Percentiles rank a stretch among this genome's conserved stretches.
phyloP scores from a whole-genome alignment of 1,140 invertebrate genomes.

The Caerostris darwini region DNA sequence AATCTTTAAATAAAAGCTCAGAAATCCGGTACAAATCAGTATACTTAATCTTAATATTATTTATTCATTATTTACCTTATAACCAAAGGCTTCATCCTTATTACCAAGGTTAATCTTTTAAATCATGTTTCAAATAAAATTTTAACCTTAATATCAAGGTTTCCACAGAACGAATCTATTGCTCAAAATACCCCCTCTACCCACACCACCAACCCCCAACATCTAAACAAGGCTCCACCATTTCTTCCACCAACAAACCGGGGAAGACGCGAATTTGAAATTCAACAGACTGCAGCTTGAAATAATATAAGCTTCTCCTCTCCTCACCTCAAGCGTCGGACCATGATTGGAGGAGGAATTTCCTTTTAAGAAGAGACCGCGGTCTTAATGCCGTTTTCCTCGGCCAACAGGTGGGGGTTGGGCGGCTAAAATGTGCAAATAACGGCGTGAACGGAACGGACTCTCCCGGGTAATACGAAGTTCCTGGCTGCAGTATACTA shows the following conservation, averaged over 20 bases:
- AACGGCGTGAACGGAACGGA: slow-evolving; percentile 14
- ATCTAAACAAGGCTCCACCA: neutral
- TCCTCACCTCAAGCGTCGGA: slow-evolving; percentile 46
- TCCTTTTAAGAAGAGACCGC: slow-evolving; percentile 48
- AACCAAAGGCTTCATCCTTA: neutral
- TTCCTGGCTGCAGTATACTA: slow-evolving; percentile 68
- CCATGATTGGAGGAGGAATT: slow-evolving; percentile 54
- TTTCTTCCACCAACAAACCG: neutral
- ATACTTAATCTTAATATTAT: neutral
- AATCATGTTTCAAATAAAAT: neutral
- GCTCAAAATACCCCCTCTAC: neutral
- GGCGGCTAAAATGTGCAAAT: slow-evolving; percentile 74
- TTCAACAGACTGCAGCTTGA: slow-evolving; percentile 48
- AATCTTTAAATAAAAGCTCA: neutral
- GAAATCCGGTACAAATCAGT: neutral
- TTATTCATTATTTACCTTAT: neutral
- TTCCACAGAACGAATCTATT: neutral
- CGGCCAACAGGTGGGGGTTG: slow-evolving; percentile 65
- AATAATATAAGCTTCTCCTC: slow-evolving; percentile 66
- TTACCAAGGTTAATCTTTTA: neutral
- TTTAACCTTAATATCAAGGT: neutral
- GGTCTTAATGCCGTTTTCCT: slow-evolving; percentile 61
- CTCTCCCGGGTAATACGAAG: slow-evolving; percentile 67
- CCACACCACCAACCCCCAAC: neutral
- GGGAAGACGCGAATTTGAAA: slow-evolving; percentile 57